Percentiles rank a stretch among this genome's conserved stretches.
Conservation (phyloP, 2,113 vertebrate genomes). For the Ictalurus furcatus region DNA sequence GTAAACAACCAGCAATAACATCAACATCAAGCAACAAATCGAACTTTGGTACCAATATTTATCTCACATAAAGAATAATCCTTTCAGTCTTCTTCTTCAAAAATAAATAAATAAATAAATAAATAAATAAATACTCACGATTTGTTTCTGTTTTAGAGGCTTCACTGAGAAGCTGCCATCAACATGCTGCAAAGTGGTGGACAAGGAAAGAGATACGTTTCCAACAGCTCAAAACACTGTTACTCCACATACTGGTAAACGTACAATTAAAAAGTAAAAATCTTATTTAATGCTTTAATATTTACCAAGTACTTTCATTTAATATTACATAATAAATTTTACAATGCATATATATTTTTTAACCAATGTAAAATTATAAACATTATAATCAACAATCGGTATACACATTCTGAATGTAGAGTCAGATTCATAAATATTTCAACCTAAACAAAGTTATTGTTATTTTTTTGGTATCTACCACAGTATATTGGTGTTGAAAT, state of each 20-base stretch:
- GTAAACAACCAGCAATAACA: not conserved
- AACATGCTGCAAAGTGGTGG: conserved; percentile 77
- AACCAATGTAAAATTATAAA: not conserved
- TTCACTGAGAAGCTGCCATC: conserved; percentile 98
- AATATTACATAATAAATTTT: not conserved
- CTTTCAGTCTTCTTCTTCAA: not conserved
- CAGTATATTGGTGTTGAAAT: not conserved
- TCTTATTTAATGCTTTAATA: not conserved
- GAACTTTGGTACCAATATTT: not conserved
- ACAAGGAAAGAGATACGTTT: conserved; percentile 7
- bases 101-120: not conserved
- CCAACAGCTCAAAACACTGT: not conserved
- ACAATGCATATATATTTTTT: not conserved
- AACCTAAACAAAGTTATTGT: not conserved
- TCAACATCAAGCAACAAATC: not conserved
- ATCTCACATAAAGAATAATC: not conserved
- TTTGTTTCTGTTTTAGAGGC: conserved; percentile 97
- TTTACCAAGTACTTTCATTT: not conserved
- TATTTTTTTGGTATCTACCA: not conserved
- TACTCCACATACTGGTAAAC: not conserved
- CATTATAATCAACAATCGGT: not conserved
- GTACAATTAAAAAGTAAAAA: not conserved
- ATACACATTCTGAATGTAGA: not conserved
- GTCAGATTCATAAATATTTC: not conserved
- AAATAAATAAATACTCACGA: conserved; percentile 76